Percentiles rank a stretch among this genome's conserved stretches.
These are phyloP conservation scores for Ceratosolen fusciceps DNA, from an alignment of 1,140 invertebrate species.

Conservation along the genomic window DNA sequence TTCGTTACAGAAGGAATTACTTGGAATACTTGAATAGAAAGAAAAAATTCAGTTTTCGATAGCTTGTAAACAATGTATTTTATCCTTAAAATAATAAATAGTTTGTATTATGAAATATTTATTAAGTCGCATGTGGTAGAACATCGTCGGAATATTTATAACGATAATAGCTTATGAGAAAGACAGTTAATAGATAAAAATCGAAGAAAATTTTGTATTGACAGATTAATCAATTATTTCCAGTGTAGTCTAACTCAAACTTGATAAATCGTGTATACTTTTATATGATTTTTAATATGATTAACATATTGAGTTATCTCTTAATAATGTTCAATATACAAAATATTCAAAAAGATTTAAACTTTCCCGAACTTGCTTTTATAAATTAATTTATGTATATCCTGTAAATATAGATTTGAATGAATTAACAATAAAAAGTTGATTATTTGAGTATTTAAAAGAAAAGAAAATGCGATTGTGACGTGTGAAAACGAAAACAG, in stretches of 20 bases:
- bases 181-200: no score
- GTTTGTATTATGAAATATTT: no score
- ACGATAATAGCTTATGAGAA: no score
- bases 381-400: slow-evolving; percentile 32
- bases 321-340: neutral
- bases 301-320: neutral
- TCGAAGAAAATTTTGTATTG: no score
- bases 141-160: no score
- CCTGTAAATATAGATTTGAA: slow-evolving; percentile 38
- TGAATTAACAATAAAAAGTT: neutral
- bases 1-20: no score
- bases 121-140: no score
- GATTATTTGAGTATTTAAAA: slow-evolving; percentile 11
- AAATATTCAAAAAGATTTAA: slow-evolving; percentile 2
- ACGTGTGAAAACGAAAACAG: neutral
- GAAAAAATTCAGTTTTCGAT: no score
- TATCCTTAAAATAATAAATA: no score
- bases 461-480: neutral
- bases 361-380: slow-evolving; percentile 7
- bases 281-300: neutral
- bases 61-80: no score
- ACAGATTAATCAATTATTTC: neutral
- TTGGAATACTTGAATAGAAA: no score
- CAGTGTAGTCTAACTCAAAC: neutral
- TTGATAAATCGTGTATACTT: neutral